A percentile compares a stretch with the other conserved stretches of the same genome.
Evolutionary conservation across 2,797 vertebrate genomes (phyloP).

Genomic region (Gymnocypris eckloni): DNA sequence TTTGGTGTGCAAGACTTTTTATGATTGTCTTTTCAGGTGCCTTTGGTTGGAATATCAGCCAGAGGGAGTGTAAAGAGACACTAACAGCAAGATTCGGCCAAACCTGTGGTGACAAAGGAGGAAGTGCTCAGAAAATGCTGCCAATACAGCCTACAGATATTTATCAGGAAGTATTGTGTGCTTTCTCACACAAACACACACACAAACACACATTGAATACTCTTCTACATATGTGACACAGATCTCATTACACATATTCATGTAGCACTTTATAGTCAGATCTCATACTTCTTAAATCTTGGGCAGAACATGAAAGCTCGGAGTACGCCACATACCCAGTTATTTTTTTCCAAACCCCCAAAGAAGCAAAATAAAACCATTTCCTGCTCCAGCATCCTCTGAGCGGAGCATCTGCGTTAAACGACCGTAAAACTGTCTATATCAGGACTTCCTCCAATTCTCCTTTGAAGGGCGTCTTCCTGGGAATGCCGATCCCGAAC

Average conservation of each 20-base stretch:
- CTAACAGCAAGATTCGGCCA: constrained; percentile 30
- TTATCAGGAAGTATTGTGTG: constrained; percentile 74
- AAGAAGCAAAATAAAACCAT: constrained; percentile 75
- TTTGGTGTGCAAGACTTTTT: not conserved
- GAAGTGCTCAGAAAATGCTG: constrained; percentile 60
- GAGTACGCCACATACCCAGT: constrained; percentile 18
- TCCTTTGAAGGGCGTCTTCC: constrained; percentile 87
- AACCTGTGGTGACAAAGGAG: constrained; percentile 76
- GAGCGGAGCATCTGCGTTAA: constrained; percentile 78
- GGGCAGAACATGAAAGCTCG: not conserved
- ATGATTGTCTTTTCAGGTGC: not conserved
- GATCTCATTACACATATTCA: constrained; percentile 2
- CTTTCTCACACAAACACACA: constrained; percentile 25
- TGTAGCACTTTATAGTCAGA: not conserved
- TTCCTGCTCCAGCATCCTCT: constrained; percentile 85
- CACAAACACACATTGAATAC: not conserved
- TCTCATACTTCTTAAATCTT: not conserved
- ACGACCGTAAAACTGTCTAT: constrained; percentile 89
- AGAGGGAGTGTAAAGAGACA: constrained; percentile 8
- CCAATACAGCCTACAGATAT: constrained; percentile 70
- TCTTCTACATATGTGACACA: not conserved
- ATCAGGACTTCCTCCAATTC: constrained; percentile 98
- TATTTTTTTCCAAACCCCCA: constrained; percentile 74
- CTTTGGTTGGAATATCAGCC: not conserved
- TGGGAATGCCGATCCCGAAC: constrained; percentile 84